Evolutionary conservation across 2,113 vertebrate genomes (phyloP).

Genomic region (Archilochus colubris): DNA sequence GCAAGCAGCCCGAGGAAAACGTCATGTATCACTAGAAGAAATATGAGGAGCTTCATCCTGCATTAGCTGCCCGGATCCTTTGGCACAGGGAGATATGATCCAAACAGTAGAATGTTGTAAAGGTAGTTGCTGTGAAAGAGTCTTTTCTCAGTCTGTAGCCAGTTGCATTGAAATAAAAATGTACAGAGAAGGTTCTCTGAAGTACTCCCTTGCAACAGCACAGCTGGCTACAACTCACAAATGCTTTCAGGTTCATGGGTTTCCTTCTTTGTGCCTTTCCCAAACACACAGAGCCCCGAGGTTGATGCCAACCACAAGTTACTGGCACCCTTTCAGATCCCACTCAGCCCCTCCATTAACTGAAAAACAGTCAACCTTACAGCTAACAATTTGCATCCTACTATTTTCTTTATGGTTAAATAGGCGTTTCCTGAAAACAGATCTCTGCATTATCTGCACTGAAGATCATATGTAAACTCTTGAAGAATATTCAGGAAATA

Average conservation of each 20-base stretch:
- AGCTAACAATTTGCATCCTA: slow-evolving; percentile 56
- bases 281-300: background rate
- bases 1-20: background rate
- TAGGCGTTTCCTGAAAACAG: slow-evolving; percentile 61
- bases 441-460: slow-evolving; percentile 27
- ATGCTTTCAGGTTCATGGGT: background rate
- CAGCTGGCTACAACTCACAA: background rate
- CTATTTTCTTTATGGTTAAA: slow-evolving; percentile 51
- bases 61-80: background rate
- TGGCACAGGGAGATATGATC: background rate
- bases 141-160: background rate
- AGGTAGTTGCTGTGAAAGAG: background rate
- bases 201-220: background rate
- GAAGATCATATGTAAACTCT: slow-evolving; percentile 58
- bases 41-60: background rate
- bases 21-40: background rate
- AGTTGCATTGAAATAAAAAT: background rate
- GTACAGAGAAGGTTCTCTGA: background rate
- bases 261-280: background rate
- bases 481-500: slow-evolving; percentile 54
- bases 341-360: slow-evolving; percentile 57
- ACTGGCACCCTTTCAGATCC: slow-evolving; percentile 1
- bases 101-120: background rate
- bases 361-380: slow-evolving; percentile 21
- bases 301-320: background rate